Percentiles rank a stretch among this genome's conserved stretches.
phyloP scores from a whole-genome alignment of 92 coral and sea anemone species.

The Heteractis magnifica region DNA sequence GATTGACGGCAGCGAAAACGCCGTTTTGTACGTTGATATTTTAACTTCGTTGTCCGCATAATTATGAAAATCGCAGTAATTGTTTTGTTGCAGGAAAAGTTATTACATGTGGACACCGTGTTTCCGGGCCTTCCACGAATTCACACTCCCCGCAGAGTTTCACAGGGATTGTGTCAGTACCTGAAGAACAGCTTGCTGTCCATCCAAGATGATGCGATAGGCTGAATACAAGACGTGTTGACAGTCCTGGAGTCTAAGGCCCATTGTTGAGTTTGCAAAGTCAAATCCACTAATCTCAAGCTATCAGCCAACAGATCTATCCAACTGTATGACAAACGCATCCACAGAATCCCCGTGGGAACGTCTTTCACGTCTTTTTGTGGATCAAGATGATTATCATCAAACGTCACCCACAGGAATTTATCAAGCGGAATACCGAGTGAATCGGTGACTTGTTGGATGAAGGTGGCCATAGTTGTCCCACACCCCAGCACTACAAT shows the following conservation, averaged over 20 bases:
- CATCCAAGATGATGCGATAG: constrained; percentile 25
- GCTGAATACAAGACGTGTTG: constrained; percentile 13
- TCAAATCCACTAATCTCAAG: constrained; percentile 11
- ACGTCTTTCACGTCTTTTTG: background rate
- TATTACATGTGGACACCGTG: no score
- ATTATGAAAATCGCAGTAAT: no score
- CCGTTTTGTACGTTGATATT: no score
- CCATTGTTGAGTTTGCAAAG: background rate
- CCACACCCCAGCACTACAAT: constrained; percentile 55
- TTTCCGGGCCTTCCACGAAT: no score
- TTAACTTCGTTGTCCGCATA: no score
- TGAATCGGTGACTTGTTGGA: constrained; percentile 36
- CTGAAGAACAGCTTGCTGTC: constrained; percentile 22
- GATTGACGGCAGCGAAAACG: no score
- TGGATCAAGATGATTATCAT: background rate
- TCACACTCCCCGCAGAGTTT: no score
- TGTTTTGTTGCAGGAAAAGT: no score
- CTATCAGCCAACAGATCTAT: constrained; percentile 21
- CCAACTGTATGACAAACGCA: constrained; percentile 11
- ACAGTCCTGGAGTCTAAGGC: background rate
- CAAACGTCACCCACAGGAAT: constrained; percentile 51
- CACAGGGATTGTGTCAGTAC: background rate
- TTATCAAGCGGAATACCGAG: constrained; percentile 35
- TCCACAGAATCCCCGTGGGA: constrained; percentile 20
- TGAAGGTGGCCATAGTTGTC: constrained; percentile 19